Base-by-base conservation (phyloP, 2,113 vertebrate species). In the Sander vitreus region DNA sequence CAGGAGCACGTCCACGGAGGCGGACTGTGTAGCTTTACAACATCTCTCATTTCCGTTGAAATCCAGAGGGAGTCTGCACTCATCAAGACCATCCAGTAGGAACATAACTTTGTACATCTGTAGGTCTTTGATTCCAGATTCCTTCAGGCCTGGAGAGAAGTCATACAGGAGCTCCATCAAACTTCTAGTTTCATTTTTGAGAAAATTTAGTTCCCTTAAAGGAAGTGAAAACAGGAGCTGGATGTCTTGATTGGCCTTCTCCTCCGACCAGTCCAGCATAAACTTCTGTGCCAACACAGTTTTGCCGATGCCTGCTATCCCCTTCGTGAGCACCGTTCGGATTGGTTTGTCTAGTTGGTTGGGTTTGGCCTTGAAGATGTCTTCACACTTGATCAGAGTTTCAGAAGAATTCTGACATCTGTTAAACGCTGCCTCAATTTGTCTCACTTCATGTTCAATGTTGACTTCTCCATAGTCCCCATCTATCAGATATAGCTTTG, bases 241-340 rank as follows among this genome's bases (percentile, higher is more conserved):
- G 57, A 78, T 51, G 69, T 82, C 57, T 19, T 74, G 74, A 23
- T 78, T 67, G 69, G 58, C 25, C 2, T 47, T 86, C 4, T 21
- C 75, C 4, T 82, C 64, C 3, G 75, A 39, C 85, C 85, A 86
- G 53, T 83, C 76, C 51, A 86, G 30, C 3, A 75, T 60, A 47
- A 82, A 79, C 65, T 79, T 82, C 50, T 83, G 75, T 2, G 55
- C 53, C 25, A 65, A 3, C 11, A 83, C 45, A 1, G 80, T 86
- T 54, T 86, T 86, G 1, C 85, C 80, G 0, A 82, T 78, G 57
- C 85, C 85, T 13, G 75, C 80, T 13, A 79, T 70, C 23, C 85
- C 80, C 33, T 27, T 33, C 25, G 80, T 86, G 18, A 86, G 64
- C 23, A 86, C 80, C 0, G 55, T 71, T 59, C 85, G 51, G 66